phyloP scores from a whole-genome alignment of 1,140 invertebrate genomes.

The Pinna nobilis region DNA sequence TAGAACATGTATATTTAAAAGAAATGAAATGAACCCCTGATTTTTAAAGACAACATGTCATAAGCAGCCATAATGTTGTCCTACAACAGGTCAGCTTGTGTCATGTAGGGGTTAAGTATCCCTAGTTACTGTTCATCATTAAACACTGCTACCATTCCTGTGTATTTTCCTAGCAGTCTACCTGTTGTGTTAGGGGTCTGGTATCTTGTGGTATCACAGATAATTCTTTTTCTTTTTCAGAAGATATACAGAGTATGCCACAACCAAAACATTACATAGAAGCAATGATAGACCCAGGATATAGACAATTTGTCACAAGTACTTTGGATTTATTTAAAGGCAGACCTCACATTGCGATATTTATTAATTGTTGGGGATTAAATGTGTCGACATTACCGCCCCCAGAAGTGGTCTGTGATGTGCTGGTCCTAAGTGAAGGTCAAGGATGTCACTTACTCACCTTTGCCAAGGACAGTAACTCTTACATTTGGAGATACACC shows the following conservation, averaged over 20 bases:
- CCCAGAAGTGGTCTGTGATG: slow-evolving; percentile 42
- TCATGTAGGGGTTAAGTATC: no score
- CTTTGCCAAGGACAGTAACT: slow-evolving; percentile 20
- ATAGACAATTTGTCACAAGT: slow-evolving; percentile 34
- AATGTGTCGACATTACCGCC: slow-evolving; percentile 35
- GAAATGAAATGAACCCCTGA: no score
- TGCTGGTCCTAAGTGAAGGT: slow-evolving; percentile 43
- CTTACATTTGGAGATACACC: slow-evolving; percentile 23
- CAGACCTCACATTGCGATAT: slow-evolving; percentile 30
- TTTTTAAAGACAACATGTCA: no score
- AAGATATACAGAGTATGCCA: slow-evolving; percentile 6
- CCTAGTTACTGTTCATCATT: no score
- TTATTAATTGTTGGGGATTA: slow-evolving; percentile 53
- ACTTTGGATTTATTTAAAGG: slow-evolving; percentile 32
- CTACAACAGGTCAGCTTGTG: no score
- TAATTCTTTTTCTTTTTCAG: slow-evolving; percentile 8
- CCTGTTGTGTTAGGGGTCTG: no score
- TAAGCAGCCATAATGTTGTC: no score
- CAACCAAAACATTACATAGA: slow-evolving; percentile 45
- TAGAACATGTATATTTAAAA: no score
- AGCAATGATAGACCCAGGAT: slow-evolving; percentile 9
- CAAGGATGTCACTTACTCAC: slow-evolving; percentile 50
- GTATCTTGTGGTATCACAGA: no score
- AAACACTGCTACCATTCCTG: no score
- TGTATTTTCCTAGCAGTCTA: no score